Evolutionary conservation across 2,113 vertebrate genomes (phyloP).

Genomic region (Macroglossus sobrinus): DNA sequence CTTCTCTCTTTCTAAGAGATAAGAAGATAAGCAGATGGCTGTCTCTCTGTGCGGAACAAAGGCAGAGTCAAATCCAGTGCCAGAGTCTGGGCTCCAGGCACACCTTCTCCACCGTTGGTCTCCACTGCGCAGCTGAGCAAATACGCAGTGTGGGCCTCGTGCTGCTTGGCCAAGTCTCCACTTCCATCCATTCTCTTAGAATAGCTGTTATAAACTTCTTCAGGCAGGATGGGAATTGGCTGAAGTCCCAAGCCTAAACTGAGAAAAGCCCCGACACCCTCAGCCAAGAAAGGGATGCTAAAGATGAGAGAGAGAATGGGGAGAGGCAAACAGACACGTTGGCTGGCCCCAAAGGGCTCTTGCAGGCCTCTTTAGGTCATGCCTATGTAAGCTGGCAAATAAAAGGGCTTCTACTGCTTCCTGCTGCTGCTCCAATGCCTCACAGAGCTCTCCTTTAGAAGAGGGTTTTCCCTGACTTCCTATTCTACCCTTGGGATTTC

Average conservation of each 20-base stretch:
- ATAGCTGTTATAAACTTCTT: background rate
- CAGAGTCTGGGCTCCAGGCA: background rate
- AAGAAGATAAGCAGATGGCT: background rate
- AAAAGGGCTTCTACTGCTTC: background rate
- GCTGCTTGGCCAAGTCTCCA: background rate
- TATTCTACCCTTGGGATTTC: background rate
- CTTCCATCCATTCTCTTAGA: background rate
- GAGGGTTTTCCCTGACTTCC: background rate
- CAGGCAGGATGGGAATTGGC: background rate
- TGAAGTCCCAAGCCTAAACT: background rate
- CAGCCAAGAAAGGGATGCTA: constrained; percentile 6
- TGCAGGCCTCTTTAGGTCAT: background rate
- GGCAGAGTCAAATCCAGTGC: background rate
- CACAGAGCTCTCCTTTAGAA: constrained; percentile 5
- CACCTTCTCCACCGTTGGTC: background rate
- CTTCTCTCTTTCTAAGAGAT: background rate
- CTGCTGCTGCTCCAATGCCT: background rate
- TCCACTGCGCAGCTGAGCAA: background rate
- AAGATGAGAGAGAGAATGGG: background rate
- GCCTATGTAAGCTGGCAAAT: constrained; percentile 9
- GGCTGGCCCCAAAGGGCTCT: background rate
- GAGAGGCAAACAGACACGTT: background rate
- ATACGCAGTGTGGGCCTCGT: background rate
- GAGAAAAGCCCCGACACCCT: constrained; percentile 16
- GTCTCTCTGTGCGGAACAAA: background rate